phyloP scores from a whole-genome alignment of 2,797 vertebrate genomes.

The Lycodopsis pacificus region DNA sequence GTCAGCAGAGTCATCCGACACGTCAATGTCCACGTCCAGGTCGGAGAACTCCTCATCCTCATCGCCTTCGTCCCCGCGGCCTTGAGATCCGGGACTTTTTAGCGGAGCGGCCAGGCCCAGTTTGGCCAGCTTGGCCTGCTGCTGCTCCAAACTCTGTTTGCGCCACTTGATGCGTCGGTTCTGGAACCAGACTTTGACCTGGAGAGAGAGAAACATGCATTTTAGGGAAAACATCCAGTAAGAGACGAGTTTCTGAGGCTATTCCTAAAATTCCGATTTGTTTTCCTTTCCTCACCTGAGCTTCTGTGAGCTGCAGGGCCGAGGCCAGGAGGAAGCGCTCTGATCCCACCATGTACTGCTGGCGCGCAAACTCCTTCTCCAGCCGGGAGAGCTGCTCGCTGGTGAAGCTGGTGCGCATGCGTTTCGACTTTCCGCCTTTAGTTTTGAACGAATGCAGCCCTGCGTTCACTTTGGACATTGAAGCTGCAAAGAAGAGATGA shows the following conservation, averaged over 20 bases:
- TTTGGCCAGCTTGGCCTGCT: conserved; percentile 87
- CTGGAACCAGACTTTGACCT: conserved; percentile 92
- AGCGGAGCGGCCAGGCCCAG: conserved; percentile 79
- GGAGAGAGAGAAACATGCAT: background rate
- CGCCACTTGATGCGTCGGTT: conserved; percentile 91
- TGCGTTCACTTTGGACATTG: conserved; percentile 71
- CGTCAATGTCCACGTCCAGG: conserved; percentile 78
- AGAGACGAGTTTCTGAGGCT: background rate
- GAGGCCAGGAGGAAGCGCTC: conserved; percentile 88
- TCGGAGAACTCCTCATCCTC: conserved; percentile 82
- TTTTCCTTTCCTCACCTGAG: conserved; percentile 79
- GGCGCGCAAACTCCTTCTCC: conserved; percentile 89
- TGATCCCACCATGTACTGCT: conserved; percentile 90
- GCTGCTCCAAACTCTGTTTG: conserved; percentile 90
- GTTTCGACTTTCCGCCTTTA: conserved; percentile 86
- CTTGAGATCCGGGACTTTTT: conserved; percentile 84
- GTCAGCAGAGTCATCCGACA: conserved; percentile 74
- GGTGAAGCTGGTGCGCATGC: conserved; percentile 89
- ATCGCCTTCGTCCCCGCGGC: conserved; percentile 78
- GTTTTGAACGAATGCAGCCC: conserved; percentile 76
- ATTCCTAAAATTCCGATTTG: fast-evolving
- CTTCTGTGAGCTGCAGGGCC: conserved; percentile 86
- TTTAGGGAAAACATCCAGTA: background rate
- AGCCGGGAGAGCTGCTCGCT: conserved; percentile 88
- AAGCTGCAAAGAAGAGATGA: conserved; percentile 55